Conservation (phyloP, 2,888 invertebrate species). For the Caenorhabditis zanzibari region DNA sequence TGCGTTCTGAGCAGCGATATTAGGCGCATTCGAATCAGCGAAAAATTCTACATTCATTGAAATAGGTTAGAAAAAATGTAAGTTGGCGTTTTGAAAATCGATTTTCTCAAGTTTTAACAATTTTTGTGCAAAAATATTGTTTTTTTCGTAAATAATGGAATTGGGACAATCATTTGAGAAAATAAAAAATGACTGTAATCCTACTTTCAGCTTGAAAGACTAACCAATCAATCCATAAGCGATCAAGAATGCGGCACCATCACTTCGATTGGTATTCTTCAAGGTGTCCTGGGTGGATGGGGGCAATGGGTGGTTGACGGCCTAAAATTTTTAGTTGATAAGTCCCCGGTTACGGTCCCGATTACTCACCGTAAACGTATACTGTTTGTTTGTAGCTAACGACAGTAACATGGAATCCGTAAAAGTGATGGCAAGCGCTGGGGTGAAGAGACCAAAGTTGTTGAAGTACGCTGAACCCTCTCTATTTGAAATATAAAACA, state of each 20-base stretch:
- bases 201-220: too few relatives aligned
- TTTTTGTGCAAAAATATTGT: too few relatives aligned
- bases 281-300: constrained; percentile 74
- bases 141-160: too few relatives aligned
- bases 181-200: too few relatives aligned
- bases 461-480: constrained; percentile 70
- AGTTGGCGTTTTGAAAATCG: too few relatives aligned
- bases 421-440: constrained; percentile 73
- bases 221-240: constrained; percentile 62
- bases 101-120: too few relatives aligned
- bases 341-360: not conserved
- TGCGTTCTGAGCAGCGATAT: too few relatives aligned
- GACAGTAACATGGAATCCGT: constrained; percentile 72
- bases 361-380: constrained; percentile 50
- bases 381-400: constrained; percentile 36
- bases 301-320: constrained; percentile 76
- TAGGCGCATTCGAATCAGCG: too few relatives aligned
- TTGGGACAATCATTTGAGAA: too few relatives aligned
- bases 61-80: too few relatives aligned
- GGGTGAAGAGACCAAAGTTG: constrained; percentile 75
- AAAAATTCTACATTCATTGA: too few relatives aligned
- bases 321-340: constrained; percentile 27
- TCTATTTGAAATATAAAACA: too few relatives aligned
- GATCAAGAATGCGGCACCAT: constrained; percentile 52
- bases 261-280: constrained; percentile 65